phyloP scores from a whole-genome alignment of 2,113 vertebrate genomes.

The Symphodus melops region DNA sequence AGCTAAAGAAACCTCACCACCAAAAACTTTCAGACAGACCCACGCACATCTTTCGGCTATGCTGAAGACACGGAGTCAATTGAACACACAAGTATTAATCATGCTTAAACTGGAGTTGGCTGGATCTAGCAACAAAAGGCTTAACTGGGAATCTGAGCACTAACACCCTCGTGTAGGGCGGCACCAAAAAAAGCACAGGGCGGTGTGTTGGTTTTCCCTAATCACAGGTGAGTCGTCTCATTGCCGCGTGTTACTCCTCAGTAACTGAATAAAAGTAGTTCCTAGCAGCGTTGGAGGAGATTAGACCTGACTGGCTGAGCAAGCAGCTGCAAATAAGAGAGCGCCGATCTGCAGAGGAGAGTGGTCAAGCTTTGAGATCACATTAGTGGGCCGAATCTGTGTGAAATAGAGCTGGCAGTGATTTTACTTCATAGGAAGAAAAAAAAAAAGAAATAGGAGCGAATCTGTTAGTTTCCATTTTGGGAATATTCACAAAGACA shows the following conservation, averaged over 20 bases:
- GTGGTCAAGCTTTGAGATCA: constrained; percentile 26
- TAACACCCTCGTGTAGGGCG: too few species aligned
- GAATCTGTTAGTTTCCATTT: not conserved
- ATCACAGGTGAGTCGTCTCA: not conserved
- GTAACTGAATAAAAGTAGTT: constrained; percentile 5
- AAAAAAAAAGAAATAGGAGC: not conserved
- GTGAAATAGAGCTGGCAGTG: constrained; percentile 11
- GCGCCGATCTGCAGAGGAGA: constrained; percentile 4
- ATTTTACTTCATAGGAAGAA: not conserved
- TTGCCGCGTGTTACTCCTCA: not conserved
- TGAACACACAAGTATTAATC: too few species aligned
- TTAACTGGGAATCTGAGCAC: too few species aligned
- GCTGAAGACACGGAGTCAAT: too few species aligned
- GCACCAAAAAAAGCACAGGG: not conserved
- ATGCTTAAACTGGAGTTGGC: too few species aligned
- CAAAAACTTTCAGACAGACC: too few species aligned
- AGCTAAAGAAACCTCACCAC: too few species aligned
- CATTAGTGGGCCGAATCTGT: constrained; percentile 20
- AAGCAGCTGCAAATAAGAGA: constrained; percentile 8
- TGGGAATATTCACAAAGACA: not conserved
- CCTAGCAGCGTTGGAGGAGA: not conserved
- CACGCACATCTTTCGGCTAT: too few species aligned
- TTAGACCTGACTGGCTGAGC: constrained; percentile 21
- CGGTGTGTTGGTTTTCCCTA: not conserved
- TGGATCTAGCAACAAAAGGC: too few species aligned